Base-by-base conservation (phyloP, 1,140 invertebrate species). In the Pachypeltis micranthus region DNA sequence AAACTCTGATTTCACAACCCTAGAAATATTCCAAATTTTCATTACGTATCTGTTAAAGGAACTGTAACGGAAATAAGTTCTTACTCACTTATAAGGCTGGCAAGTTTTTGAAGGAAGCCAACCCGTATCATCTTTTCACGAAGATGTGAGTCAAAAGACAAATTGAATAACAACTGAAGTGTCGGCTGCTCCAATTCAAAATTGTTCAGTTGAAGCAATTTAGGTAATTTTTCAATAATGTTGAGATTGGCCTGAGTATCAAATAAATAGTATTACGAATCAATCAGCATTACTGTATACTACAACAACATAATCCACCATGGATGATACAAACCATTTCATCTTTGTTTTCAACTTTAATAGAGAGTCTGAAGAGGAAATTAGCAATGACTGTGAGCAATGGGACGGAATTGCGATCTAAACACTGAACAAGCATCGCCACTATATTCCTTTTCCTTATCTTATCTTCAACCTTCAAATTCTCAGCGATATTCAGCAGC, bases 371-470 rank as follows among this genome's bases (percentile, higher is more conserved):
- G 75, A 95, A 94, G 7, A 99, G 77, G 77, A 98, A 98, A 14
- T 90, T 92, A 19, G 94, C 82, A 31, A 93, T 88, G n/a, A 97
- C 77, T 69, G 93, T 88, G 1, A 97, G 77, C 12, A 99, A 80
- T 74, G 97, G 90, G 44, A 84, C 82, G 28, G 80, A 79, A 68
- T 87, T 83, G 69, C 94, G 80, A 66, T 96, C 91, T 68, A 98
- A 79, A 28, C 87, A 86, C 69, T 88, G 89, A n/a, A 92, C 81
- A 7, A 99, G 78, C 73, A 96, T 83, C 26, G 83, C 83, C 1
- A 97, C 86, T 65, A 98, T 85, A 67, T 93, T 91, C 73, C 94
- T 91, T 66, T 93, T 92, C 3, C 90, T 83, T 91, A 99, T 98
- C 80, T 99, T 99, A 74, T 93, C 86, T 77, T 98, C 95, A 7